Evolutionary conservation across 2,113 vertebrate genomes (phyloP), one percentile per base, ranked within the genome.

Genomic region (Chiloscyllium plagiosum): DNA sequence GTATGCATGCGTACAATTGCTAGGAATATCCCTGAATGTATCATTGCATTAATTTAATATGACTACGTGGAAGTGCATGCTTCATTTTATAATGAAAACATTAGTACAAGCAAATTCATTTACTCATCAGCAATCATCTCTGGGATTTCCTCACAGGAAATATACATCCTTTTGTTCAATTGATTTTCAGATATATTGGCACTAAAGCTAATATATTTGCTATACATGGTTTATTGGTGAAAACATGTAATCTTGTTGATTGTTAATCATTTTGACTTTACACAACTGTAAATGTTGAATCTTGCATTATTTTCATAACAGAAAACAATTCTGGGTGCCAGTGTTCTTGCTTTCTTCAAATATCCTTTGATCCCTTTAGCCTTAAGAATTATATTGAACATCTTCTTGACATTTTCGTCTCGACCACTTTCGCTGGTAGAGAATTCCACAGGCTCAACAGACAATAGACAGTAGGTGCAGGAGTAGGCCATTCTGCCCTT

Each of bases 221-320:
- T 15, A 15, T 90, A 65, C 56, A 19, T 92, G 24, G 13, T 33
- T 29, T 29, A 29, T n/a, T 66, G 89, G 61, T 37, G 65, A 92
- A 66, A 33, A 66, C 65, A 92, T 92, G 65, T 92, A 5, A 66
- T 33, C 86, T 56, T 50, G 17, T 61, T 3, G 19, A 61, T 33
- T 17, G 56, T 92, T 92, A 65, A 90, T n/a, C 89, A 65, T 65
- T 92, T 33, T 65, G 29, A n/a, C n/a, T 92, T 65, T 92, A 92
- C 19, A 7, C 29, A 92, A n/a, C 56, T 7, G 29, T n/a, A 65
- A 61, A 92, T 5, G 33, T 65, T 66, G 65, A 19, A 65, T 2
- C 0, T 15, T n/a, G 52, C 13, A 66, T n/a, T 29, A 65, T 66
- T 92, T 92, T 92, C 19, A 8, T 6, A 92, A n/a, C 1, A 65